phyloP scores from a whole-genome alignment of 2,888 invertebrate genomes.

The Ectobius pallidus region DNA sequence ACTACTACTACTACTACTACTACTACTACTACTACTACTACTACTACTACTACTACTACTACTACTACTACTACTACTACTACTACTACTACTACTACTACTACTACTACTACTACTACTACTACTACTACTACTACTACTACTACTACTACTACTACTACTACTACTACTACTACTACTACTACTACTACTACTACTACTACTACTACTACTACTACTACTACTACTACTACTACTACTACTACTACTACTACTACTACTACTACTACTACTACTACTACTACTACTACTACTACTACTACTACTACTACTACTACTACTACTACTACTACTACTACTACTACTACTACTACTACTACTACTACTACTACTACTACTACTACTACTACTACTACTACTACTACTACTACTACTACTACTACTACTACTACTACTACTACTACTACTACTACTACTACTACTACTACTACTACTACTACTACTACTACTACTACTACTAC shows the following conservation, averaged over 20 bases:
- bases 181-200: slow-evolving; percentile 11
- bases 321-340: too few relatives aligned
- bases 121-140: not conserved
- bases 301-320: too few relatives aligned
- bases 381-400: too few relatives aligned
- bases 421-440: too few relatives aligned
- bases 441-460: too few relatives aligned
- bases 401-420: too few relatives aligned
- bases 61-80: not conserved
- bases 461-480: too few relatives aligned
- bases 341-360: too few relatives aligned
- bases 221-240: slow-evolving; percentile 14
- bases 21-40: not conserved
- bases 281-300: too few relatives aligned
- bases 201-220: slow-evolving; percentile 14
- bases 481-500: too few relatives aligned
- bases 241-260: slow-evolving; percentile 14
- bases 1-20: not conserved
- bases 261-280: slow-evolving; percentile 10
- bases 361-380: too few relatives aligned
- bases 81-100: not conserved
- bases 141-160: slow-evolving; percentile 7
- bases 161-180: slow-evolving; percentile 14
- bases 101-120: not conserved
- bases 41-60: not conserved